Evolutionary conservation across 2,888 invertebrate species (phyloP), one percentile per base, ranked within the genome.

Genomic region (Meloe dianella): DNA sequence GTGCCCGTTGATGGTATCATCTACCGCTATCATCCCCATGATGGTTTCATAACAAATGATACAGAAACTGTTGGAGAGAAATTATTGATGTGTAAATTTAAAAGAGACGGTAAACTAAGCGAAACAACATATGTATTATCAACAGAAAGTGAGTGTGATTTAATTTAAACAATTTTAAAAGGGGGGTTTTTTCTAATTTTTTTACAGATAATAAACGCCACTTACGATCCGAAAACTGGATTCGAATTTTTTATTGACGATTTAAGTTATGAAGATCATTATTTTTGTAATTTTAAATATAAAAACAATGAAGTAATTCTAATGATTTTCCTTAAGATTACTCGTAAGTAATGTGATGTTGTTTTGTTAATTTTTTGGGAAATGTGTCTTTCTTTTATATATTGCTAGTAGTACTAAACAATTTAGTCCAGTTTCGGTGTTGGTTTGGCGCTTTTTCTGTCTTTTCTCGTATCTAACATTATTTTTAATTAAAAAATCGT

Each of bases 221-320:
- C 73, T 30, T 87, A 78, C 77, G 82, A 86, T 79, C 84, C 85
- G 32, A 85, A 81, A 79, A 77, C 80, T 72, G 87, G 87, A 74
- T 86, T 84, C 75, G 80, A 68, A 1, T 74, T 86, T 67, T 70
- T 68, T 47, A 78, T 81, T 32, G 71, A 81, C 5, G 78, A 79
- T 5, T 65, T 84, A 17, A 75, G 70, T 47, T 80, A 83, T 41
- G 58, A 74, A 61, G 76, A 75, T 56, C 51, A 71, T 59, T 82
- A 79, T 70, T 67, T 30, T 61, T 85, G 84, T 69, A 62, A 41
- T 61, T 83, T 81, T 69, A 71, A 56, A 41, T 71, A 73, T 62
- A 72, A 70, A 60, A 64, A 74, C 61, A 63, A 61, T 17, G n/a
- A 60, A 12, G 20, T 51, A 24, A 62, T 62, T n/a, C n/a, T 30